Conservation (phyloP, 2,113 vertebrate species). For the Dolichallabes microphthalmus region DNA sequence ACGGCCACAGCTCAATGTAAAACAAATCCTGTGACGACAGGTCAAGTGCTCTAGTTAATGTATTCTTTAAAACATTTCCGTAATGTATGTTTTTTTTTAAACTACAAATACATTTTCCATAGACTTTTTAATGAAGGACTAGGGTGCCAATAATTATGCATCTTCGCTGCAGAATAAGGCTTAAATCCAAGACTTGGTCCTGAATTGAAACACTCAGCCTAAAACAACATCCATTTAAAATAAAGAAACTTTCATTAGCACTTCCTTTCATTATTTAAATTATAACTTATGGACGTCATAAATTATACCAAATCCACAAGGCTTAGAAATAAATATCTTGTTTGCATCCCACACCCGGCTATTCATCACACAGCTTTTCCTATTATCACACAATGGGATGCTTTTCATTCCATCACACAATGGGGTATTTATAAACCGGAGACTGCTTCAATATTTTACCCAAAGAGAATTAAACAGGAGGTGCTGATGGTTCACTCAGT, state of each 20-base stretch:
- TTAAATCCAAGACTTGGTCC: not conserved
- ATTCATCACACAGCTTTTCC: slow-evolving; percentile 21
- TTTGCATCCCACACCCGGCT: slow-evolving; percentile 25
- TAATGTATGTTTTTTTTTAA: not conserved
- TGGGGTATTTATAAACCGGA: not conserved
- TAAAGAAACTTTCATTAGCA: not conserved
- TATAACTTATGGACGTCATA: not conserved
- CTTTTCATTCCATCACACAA: slow-evolving; percentile 10
- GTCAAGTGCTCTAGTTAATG: too few relatives aligned
- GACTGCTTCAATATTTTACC: not conserved
- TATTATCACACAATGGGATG: slow-evolving; percentile 9
- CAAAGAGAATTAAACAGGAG: slow-evolving; percentile 15
- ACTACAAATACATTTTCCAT: not conserved
- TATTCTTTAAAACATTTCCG: not conserved
- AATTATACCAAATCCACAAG: not conserved
- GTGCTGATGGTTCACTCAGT: not conserved
- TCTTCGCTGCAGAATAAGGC: not conserved
- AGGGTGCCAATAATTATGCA: not conserved
- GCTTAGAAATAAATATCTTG: not conserved
- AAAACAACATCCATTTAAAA: not conserved
- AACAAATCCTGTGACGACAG: too few relatives aligned
- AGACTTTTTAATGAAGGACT: not conserved
- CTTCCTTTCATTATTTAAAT: not conserved
- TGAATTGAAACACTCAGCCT: not conserved
- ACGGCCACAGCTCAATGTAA: too few relatives aligned